Conservation (phyloP, 92 coral and sea anemone species). For the Isaurus tuberculatus region DNA sequence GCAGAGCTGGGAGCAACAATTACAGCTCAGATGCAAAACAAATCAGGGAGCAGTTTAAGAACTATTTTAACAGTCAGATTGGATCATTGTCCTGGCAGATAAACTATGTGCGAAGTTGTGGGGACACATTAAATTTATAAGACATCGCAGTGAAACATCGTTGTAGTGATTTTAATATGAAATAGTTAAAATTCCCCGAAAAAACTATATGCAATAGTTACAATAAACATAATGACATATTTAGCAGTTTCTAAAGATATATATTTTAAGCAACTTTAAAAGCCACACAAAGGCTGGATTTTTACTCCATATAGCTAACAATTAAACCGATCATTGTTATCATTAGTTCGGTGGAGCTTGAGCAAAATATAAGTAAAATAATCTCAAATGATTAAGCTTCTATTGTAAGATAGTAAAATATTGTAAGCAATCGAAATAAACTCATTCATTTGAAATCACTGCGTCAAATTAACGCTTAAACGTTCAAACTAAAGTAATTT, state of each 20-base stretch:
- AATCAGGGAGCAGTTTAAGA: slow-evolving; percentile 4
- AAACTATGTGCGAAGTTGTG: slow-evolving; percentile 13
- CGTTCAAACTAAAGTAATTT: neutral
- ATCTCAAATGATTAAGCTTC: neutral
- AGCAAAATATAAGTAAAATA: neutral
- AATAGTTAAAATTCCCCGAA: neutral
- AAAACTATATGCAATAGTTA: slow-evolving; percentile 1
- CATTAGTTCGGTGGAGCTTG: neutral
- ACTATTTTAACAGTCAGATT: slow-evolving; percentile 6
- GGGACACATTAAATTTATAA: slow-evolving; percentile 3
- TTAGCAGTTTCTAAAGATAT: slow-evolving; percentile 10
- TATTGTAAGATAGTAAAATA: neutral
- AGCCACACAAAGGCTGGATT: neutral
- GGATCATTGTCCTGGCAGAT: slow-evolving; percentile 1
- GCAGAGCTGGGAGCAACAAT: slow-evolving; percentile 1
- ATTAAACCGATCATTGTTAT: neutral
- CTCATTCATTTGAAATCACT: neutral
- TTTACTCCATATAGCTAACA: neutral
- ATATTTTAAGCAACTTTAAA: neutral
- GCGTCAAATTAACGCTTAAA: slow-evolving; percentile 6
- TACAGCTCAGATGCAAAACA: slow-evolving; percentile 8
- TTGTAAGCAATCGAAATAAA: slow-evolving; percentile 9
- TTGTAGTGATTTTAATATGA: slow-evolving; percentile 9
- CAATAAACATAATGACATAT: neutral
- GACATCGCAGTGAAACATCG: neutral